Base-by-base conservation (phyloP, 2,888 invertebrate species). In the Pecten maximus region DNA sequence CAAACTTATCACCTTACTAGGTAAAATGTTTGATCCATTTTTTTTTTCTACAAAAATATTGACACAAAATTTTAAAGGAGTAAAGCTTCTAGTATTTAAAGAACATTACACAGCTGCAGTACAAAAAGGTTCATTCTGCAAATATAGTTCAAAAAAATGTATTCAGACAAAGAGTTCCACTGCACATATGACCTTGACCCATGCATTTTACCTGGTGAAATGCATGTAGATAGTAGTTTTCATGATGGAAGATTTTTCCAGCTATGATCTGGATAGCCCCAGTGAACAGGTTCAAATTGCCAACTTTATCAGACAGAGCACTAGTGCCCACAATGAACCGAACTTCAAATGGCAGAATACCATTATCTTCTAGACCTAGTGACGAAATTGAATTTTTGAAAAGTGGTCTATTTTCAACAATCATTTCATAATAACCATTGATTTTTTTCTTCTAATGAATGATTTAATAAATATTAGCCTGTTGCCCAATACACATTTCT, bases 221-320 rank as follows among this genome's bases (percentile, higher is more conserved):
- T 92, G 98, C 97, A 96, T 98, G 98, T 87, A 97, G 97, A 93
- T 97, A 97, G 96, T 98, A 99, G 90, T 97, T 97, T 93, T 98
- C 98, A 92, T 97, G 97, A 91, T 97, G 97, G 19, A 98, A 98
- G 44, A 98, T 97, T 94, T 98, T 98, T 92, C 97, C 97, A 0
- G 98, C 98, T 15, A 99, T 98, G 93, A 99, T 98, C 95, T 99
- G 99, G 93, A 97, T 98, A 2, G 99, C 98, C 90, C 98, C 97
- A 44, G 98, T 97, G 96, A 99, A 99, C 74, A 99, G 97, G 97
- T 99, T 98, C 96, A 99, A 98, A 96, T 99, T 99, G 89, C 99
- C 99, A 92, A 98, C 98, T 95, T 99, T 99, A 97, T 99, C 99
- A 0, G 98, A 98, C 97, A 99, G 99, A 0, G 99, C 98, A 97